These are phyloP conservation scores for Lepidiolamprologus cunningtoni DNA, from an alignment of 2,113 vertebrate species.

Conservation along the genomic window DNA sequence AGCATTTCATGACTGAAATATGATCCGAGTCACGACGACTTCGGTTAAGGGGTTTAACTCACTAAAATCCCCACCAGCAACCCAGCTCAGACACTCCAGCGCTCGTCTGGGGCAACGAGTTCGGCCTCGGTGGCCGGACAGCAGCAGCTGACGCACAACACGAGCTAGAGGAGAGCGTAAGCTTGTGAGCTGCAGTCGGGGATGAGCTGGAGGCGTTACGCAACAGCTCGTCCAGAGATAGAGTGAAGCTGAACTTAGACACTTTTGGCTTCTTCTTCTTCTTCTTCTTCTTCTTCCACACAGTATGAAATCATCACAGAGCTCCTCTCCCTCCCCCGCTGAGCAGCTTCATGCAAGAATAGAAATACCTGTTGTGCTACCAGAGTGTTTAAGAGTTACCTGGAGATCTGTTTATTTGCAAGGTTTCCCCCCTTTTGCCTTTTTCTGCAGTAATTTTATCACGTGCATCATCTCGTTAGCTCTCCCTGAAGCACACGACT, in stretches of 20 bases:
- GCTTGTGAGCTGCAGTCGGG: not conserved
- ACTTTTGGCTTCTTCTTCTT: conserved; percentile 13
- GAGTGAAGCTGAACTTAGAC: conserved; percentile 32
- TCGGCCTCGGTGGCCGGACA: not conserved
- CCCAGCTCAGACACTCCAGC: not conserved
- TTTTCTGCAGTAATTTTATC: not conserved
- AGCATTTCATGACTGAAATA: not conserved
- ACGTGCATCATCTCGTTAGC: not conserved
- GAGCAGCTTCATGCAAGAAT: not conserved
- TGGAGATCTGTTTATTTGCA: not conserved
- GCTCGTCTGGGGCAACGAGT: not conserved
- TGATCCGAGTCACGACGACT: not conserved
- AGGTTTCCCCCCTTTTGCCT: not conserved
- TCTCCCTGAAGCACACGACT: not conserved
- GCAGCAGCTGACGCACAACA: conserved; percentile 14
- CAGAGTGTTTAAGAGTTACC: not conserved
- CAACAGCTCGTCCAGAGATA: conserved; percentile 46
- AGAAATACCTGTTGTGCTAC: not conserved
- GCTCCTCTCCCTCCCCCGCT: not conserved
- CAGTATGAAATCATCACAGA: conserved; percentile 23
- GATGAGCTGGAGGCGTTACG: conserved; percentile 38
- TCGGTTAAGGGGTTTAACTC: not conserved
- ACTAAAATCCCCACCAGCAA: not conserved
- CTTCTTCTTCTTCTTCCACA: not conserved
- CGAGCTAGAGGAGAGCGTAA: conserved; percentile 15